Base-by-base conservation (phyloP, 2,113 vertebrate genomes). In the Syngnathus scovelli region DNA sequence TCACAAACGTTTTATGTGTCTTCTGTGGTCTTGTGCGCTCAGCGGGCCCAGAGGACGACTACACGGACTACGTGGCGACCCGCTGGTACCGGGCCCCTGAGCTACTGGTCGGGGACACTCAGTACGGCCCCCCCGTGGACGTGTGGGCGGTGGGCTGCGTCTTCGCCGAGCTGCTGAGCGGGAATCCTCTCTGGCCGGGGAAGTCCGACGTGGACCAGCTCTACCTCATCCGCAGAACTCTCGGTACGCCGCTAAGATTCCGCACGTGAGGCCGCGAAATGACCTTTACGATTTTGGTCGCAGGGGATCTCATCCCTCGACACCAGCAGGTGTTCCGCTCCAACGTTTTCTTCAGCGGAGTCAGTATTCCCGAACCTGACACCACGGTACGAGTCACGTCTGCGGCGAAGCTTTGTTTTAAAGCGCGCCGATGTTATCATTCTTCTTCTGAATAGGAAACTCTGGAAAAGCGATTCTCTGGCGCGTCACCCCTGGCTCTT, bases 1-100 rank as follows among this genome's bases (percentile, higher is more conserved):
- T 43, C 11, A 9, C 41, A 27, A 27, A 3, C 41, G 11, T 11
- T 59, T 59, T 36, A 6, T 59, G 12, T 7, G 15, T 59, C 4
- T 9, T 51, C 2, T 2, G 7, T 51, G 18, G 13, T 61, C 18
- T 43, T 16, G 8, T 67, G 72, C 27, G 56, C 70, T 67, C 72
- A 98, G 96, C 96, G 0, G 95, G 96, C 4, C 96, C 97, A 0
- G 91, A 93, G 33, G 97, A 95, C 46, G 94, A 91, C 68, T 99
- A 99, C 86, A 98, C 97, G 0, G 97, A 99, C 81, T 98, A 98
- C 0, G 97, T 98, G 78, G 97, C 97, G 6, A 98, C 97, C 15
- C 87, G 97, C 37, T 98, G 97, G 97, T 99, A 99, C 87, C 92
- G 97, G 44, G 91, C 92, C 18, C 97, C 97, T 0, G 97, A 99